These are phyloP conservation scores for Caenorhabditis inopinata DNA, from an alignment of 1,140 invertebrate genomes.

Conservation along the genomic window DNA sequence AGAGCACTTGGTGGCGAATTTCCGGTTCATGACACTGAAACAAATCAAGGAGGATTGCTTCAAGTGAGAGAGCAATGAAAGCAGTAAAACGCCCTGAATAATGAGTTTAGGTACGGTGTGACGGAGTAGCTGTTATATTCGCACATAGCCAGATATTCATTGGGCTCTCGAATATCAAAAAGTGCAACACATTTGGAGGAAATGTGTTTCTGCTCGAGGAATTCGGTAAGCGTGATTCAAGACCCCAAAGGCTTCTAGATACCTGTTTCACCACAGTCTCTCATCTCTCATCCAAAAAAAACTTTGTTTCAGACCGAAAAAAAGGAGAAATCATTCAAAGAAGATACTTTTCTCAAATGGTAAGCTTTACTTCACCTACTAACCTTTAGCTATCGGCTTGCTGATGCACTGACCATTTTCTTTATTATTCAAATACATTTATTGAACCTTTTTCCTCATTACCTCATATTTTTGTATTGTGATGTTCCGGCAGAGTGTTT, in stretches of 20 bases:
- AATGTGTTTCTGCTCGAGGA: slow-evolving; percentile 98
- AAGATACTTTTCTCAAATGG: slow-evolving; percentile 97
- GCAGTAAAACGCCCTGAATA: background rate
- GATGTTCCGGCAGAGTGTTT: slow-evolving; percentile 46
- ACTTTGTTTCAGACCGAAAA: slow-evolving; percentile 84
- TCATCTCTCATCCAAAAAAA: too few species aligned
- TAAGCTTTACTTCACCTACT: slow-evolving; percentile 71
- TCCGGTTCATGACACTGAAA: slow-evolving; percentile 92
- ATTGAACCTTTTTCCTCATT: background rate
- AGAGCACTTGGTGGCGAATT: slow-evolving; percentile 93
- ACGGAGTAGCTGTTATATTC: slow-evolving; percentile 73
- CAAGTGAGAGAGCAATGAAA: slow-evolving; percentile 11
- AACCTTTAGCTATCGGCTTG: background rate
- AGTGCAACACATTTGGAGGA: slow-evolving; percentile 97
- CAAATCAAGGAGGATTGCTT: slow-evolving; percentile 82
- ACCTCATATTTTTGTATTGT: slow-evolving; percentile 20
- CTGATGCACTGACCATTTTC: background rate
- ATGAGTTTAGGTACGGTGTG: slow-evolving; percentile 37
- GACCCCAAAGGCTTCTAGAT: background rate
- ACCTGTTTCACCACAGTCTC: too few species aligned
- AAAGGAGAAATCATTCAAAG: slow-evolving; percentile 90
- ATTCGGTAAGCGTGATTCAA: slow-evolving; percentile 78
- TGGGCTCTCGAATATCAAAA: slow-evolving; percentile 95
- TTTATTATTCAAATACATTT: too few species aligned
- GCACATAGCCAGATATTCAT: slow-evolving; percentile 99